Base-by-base conservation (phyloP, 2,888 invertebrate species). In the Plagodis pulveraria region DNA sequence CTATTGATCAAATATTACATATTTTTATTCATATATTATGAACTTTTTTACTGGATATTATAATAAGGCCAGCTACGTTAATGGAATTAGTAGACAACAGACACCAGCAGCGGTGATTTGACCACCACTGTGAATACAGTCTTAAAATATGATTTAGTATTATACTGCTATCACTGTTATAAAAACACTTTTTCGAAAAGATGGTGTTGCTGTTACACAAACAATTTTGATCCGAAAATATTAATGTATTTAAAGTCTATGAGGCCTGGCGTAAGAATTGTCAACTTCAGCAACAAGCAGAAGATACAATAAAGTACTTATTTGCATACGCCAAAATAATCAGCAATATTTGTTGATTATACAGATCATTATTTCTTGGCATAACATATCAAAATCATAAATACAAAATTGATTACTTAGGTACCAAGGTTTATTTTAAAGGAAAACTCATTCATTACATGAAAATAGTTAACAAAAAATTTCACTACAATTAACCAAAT, bases 61-160 rank as follows among this genome's bases (percentile, higher is more conserved):
- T 60, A 60, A 60, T 60, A 61, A 61, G 60, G 60, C 60, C 56
- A 61, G 60, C 60, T 61, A 61, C 52, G 52, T 52, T 56, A 56
- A 56, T 61, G 60, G 56, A 56, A 55, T 78, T 78, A 84, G 83
- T 81, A 86, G 87, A 89, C 89, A 89, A 89, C 89, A 89, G 89
- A 82, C 86, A 86, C 85, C 65, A 66, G 63, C 66, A 72, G 80
- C 86, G 86, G 91, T 89, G 91, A 91, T 92, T 77, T 84, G 79
- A 92, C 89, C 91, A 91, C 91, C 89, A 83, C 60, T 51, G 60
- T 61, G 60, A 61, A 61, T 80, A 90, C 91, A 91, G 91, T 92
- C 91, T 61, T 80, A 83, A 80, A 78, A 58, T 60, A 59, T 59
- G 55, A 22, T 58, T 57, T 57, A 59, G 10, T 47, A 69, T 59